Evolutionary conservation across 2,113 vertebrate genomes (phyloP).

Genomic region (Mormyrus lacerda): DNA sequence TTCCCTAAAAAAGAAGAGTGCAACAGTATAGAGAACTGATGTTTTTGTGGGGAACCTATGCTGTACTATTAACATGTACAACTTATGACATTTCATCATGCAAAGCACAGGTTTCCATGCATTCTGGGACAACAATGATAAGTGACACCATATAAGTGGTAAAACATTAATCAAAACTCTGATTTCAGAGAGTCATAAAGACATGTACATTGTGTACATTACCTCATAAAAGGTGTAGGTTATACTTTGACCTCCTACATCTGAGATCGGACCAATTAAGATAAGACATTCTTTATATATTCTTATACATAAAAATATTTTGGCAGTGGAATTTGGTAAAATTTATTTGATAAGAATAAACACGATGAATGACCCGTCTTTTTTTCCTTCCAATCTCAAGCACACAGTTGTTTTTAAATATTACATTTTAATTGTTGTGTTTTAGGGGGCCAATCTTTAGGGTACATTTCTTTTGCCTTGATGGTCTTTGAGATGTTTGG

Average conservation of each 20-base stretch:
- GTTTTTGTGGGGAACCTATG: slow-evolving; percentile 28
- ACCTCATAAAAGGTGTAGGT: slow-evolving; percentile 55
- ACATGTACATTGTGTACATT: slow-evolving; percentile 48
- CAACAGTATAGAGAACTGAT: background rate
- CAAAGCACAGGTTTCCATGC: slow-evolving; percentile 27
- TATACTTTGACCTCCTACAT: slow-evolving; percentile 47
- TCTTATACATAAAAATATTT: slow-evolving; percentile 36
- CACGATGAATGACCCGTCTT: background rate
- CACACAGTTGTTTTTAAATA: slow-evolving; percentile 12
- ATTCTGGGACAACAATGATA: slow-evolving; percentile 42
- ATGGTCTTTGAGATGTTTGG: background rate
- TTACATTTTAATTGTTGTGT: slow-evolving; percentile 14
- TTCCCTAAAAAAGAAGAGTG: background rate
- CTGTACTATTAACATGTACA: slow-evolving; percentile 6
- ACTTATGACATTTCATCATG: slow-evolving; percentile 46
- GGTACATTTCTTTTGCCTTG: background rate
- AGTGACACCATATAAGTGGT: slow-evolving; percentile 58
- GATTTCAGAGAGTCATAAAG: slow-evolving; percentile 48
- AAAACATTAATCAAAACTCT: slow-evolving; percentile 43
- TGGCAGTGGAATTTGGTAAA: slow-evolving; percentile 9
- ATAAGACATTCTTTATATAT: slow-evolving; percentile 32
- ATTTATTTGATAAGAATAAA: slow-evolving; percentile 47
- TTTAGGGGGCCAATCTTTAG: slow-evolving; percentile 17
- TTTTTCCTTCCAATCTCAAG: slow-evolving; percentile 17
- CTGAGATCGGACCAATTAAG: slow-evolving; percentile 57